Evolutionary conservation across 2,888 invertebrate genomes (phyloP).

Genomic region (Trichogramma dendrolimi): DNA sequence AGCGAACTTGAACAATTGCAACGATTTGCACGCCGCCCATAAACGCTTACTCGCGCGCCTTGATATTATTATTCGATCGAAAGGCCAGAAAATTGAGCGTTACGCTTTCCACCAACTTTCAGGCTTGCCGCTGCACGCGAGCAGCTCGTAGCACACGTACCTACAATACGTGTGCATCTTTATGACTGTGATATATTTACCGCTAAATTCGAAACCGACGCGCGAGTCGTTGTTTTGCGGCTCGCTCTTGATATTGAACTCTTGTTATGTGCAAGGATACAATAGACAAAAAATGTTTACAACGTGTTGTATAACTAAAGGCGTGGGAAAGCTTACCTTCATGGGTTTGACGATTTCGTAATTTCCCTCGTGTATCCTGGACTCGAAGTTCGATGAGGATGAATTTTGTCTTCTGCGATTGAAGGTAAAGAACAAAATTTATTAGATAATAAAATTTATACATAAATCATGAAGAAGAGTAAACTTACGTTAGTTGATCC

Average conservation of each 20-base stretch:
- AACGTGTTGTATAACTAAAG: not conserved
- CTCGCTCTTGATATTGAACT: not conserved
- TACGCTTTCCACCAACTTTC: no score
- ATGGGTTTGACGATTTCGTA: conserved; percentile 50
- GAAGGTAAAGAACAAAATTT: conserved; percentile 12
- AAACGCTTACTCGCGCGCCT: not conserved
- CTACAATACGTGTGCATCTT: no score
- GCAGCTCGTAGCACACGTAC: no score
- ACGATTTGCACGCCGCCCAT: not conserved
- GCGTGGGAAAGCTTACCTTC: conserved; percentile 41
- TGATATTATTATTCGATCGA: no score
- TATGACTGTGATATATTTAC: no score
- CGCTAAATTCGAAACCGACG: no score
- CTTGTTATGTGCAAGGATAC: not conserved
- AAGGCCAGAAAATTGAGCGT: no score
- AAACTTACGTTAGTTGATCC: conserved; percentile 34
- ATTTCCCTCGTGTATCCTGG: conserved; percentile 46
- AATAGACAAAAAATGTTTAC: not conserved
- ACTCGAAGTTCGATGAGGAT: conserved; percentile 37
- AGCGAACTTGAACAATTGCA: not conserved
- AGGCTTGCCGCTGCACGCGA: no score
- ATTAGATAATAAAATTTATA: not conserved
- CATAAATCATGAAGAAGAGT: conserved; percentile 1
- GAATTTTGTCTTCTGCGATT: conserved; percentile 33
- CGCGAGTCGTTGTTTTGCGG: no score